These are phyloP conservation scores for Dolichopus griseipennis DNA, from an alignment of 2,888 invertebrate genomes.

Conservation along the genomic window DNA sequence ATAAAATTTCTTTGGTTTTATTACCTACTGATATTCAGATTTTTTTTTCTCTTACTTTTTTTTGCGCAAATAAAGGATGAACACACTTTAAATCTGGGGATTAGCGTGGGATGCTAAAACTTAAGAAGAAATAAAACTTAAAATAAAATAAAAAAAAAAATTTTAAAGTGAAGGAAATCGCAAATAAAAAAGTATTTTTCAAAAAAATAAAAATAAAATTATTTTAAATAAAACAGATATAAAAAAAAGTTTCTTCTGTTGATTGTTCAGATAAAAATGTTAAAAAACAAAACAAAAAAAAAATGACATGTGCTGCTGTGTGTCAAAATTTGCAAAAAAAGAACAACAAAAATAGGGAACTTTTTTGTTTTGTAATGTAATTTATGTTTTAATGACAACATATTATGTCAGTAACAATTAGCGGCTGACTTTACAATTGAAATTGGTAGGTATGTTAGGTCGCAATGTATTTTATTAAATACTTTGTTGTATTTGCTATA, in stretches of 20 bases:
- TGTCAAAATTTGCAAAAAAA: not conserved
- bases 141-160: not conserved
- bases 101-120: not conserved
- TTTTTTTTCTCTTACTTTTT: no score
- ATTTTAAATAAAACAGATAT: no score
- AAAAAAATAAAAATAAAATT: not conserved
- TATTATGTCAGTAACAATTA: conserved; percentile 6
- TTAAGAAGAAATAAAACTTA: not conserved
- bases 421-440: not conserved
- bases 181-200: not conserved
- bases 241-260: no score
- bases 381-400: not conserved
- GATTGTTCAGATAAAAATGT: conserved; percentile 1
- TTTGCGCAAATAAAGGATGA: not conserved
- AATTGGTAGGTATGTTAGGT: no score
- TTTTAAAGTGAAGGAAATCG: not conserved
- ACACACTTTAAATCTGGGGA: not conserved
- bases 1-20: not conserved
- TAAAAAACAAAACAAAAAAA: not conserved
- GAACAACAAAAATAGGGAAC: not conserved
- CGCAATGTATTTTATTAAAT: no score
- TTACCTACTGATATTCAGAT: not conserved
- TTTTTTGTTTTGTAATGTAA: not conserved
- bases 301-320: conserved; percentile 6
- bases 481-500: no score